phyloP scores from a whole-genome alignment of 2,113 vertebrate genomes.

The Hemiprocne comata region DNA sequence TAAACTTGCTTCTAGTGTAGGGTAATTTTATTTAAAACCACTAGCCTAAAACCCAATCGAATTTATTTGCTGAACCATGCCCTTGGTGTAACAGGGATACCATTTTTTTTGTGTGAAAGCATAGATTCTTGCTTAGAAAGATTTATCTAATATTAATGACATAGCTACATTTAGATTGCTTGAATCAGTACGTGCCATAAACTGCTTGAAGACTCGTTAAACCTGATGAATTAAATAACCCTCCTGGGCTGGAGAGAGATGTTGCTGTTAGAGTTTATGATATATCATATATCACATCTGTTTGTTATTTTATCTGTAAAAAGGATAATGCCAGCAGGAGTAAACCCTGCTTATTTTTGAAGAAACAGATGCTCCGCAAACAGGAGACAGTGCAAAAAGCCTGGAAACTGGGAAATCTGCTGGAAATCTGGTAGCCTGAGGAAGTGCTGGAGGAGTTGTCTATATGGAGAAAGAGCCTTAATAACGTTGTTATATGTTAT shows the following conservation, averaged over 20 bases:
- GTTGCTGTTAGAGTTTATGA: slow-evolving; percentile 28
- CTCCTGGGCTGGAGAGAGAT: slow-evolving; percentile 39
- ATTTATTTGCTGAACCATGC: background rate
- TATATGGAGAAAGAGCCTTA: background rate
- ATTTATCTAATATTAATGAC: slow-evolving; percentile 50
- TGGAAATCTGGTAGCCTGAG: background rate
- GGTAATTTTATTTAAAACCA: background rate
- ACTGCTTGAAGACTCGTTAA: slow-evolving; percentile 54
- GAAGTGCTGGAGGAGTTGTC: background rate
- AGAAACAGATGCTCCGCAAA: background rate
- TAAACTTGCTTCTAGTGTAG: background rate
- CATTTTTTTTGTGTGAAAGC: background rate
- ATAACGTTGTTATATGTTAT: background rate
- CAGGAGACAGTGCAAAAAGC: background rate
- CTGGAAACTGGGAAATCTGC: background rate
- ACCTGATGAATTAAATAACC: slow-evolving; percentile 62
- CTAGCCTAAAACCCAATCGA: background rate
- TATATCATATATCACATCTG: slow-evolving; percentile 25
- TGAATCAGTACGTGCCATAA: slow-evolving; percentile 45
- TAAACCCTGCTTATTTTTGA: slow-evolving; percentile 1
- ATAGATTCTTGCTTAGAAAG: slow-evolving; percentile 12
- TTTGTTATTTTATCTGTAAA: slow-evolving; percentile 20
- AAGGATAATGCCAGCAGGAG: background rate
- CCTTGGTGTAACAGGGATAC: background rate
- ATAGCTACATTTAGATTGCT: slow-evolving; percentile 38